Evolutionary conservation across 1,140 invertebrate species (phyloP).

Genomic region (Panulirus ornatus): DNA sequence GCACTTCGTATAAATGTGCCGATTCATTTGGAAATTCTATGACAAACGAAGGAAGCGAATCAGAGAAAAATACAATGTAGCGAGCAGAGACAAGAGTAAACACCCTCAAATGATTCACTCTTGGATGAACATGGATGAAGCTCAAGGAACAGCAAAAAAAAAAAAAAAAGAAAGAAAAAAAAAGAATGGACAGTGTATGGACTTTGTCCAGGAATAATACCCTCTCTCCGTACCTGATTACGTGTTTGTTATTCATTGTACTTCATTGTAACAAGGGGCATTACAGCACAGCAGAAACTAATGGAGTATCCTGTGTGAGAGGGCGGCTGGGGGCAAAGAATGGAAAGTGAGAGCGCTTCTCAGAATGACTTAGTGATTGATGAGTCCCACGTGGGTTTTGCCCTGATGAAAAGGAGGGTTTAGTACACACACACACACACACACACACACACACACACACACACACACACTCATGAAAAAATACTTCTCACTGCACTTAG

Average conservation of each 20-base stretch:
- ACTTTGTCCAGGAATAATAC: conserved; percentile 24
- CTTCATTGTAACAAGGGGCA: conserved; percentile 18
- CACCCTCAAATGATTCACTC: background rate
- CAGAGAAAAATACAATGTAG: too few species aligned
- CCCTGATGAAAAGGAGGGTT: too few species aligned
- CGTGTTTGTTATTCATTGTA: conserved; percentile 46
- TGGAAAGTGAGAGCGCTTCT: background rate
- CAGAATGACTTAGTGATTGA: background rate
- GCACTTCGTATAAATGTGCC: too few species aligned
- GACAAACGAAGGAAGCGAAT: too few species aligned
- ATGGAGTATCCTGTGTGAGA: conserved; percentile 6
- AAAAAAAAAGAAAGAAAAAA: background rate
- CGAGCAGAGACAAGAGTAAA: too few species aligned
- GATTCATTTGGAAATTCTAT: too few species aligned
- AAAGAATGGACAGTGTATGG: conserved; percentile 6
- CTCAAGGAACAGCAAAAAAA: background rate
- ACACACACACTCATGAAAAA: too few species aligned
- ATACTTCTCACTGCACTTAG: too few species aligned
- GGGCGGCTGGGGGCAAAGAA: background rate
- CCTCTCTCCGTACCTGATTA: conserved; percentile 17
- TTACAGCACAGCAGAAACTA: conserved; percentile 34
- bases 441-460: too few species aligned
- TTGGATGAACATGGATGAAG: background rate
- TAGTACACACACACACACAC: too few species aligned
- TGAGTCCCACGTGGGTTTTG: background rate